Percentiles rank a stretch among this genome's conserved stretches.
phyloP scores from a whole-genome alignment of 92 coral and sea anemone genomes.

The Virgularia gustaviana region DNA sequence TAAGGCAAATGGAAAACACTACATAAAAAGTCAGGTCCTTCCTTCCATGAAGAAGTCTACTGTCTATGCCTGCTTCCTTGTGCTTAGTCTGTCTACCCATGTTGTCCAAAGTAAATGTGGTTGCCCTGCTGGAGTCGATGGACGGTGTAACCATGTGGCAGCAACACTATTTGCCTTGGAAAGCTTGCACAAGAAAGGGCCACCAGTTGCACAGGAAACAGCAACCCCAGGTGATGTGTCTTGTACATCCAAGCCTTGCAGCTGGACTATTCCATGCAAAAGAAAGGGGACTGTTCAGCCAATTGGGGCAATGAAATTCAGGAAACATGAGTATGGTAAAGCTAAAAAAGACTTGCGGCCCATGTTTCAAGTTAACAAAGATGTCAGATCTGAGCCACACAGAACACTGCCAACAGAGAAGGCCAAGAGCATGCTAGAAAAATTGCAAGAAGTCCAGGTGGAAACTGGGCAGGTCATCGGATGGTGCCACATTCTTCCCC shows the following conservation, averaged over 20 bases:
- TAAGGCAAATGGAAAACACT: constrained; percentile 45
- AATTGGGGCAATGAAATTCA: constrained; percentile 3
- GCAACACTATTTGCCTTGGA: too few species aligned
- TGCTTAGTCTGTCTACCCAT: constrained; percentile 37
- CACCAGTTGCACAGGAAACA: too few species aligned
- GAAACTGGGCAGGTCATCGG: constrained; percentile 44
- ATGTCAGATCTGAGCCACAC: constrained; percentile 42
- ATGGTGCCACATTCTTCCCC: too few species aligned
- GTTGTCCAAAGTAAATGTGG: background rate
- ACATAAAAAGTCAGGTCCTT: constrained; percentile 57
- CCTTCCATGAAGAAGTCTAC: constrained; percentile 53
- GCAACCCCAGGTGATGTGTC: too few species aligned
- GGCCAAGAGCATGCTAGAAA: background rate
- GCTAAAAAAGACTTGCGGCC: background rate
- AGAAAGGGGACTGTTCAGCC: constrained; percentile 26
- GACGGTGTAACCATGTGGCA: too few species aligned
- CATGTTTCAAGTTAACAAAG: too few species aligned
- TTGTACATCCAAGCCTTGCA: constrained; percentile 41
- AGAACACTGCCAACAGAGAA: constrained; percentile 32
- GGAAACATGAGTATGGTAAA: too few species aligned
- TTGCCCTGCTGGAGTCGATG: too few species aligned
- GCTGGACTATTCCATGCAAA: constrained; percentile 38
- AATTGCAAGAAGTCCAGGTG: constrained; percentile 26
- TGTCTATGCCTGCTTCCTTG: constrained; percentile 40
- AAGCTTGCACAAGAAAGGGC: too few species aligned